Conservation (phyloP, 2,113 vertebrate genomes). For the Cichladusa arquata region DNA sequence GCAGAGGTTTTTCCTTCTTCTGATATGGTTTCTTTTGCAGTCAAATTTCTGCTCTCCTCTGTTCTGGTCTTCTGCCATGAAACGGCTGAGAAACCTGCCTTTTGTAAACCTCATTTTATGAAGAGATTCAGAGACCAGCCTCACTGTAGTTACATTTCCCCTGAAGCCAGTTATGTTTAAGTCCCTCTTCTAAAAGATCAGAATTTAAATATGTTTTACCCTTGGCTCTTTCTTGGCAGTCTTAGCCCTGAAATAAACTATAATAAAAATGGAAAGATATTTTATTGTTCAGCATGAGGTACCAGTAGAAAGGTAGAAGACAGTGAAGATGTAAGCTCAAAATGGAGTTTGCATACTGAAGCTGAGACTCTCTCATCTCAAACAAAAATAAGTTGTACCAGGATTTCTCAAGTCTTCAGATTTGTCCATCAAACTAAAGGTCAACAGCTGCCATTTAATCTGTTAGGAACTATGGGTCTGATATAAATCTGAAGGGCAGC, state of each 20-base stretch:
- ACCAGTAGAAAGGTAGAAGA: background rate
- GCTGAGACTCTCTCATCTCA: background rate
- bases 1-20: background rate
- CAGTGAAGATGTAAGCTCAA: background rate
- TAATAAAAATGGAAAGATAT: background rate
- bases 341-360: background rate
- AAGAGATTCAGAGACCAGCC: background rate
- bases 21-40: background rate
- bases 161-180: background rate
- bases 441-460: constrained; percentile 49
- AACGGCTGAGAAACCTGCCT: background rate
- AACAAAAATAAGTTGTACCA: background rate
- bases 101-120: background rate
- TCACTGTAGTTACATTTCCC: background rate
- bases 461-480: background rate
- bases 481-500: background rate
- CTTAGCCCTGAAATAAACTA: background rate
- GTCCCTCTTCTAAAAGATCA: background rate
- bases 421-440: constrained; percentile 32
- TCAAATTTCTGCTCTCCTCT: background rate
- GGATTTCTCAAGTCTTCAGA: background rate
- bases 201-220: background rate
- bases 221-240: background rate
- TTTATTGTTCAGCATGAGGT: background rate
- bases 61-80: background rate